These are phyloP conservation scores for Eristalis tenax DNA, from an alignment of 2,888 invertebrate genomes.

Conservation along the genomic window DNA sequence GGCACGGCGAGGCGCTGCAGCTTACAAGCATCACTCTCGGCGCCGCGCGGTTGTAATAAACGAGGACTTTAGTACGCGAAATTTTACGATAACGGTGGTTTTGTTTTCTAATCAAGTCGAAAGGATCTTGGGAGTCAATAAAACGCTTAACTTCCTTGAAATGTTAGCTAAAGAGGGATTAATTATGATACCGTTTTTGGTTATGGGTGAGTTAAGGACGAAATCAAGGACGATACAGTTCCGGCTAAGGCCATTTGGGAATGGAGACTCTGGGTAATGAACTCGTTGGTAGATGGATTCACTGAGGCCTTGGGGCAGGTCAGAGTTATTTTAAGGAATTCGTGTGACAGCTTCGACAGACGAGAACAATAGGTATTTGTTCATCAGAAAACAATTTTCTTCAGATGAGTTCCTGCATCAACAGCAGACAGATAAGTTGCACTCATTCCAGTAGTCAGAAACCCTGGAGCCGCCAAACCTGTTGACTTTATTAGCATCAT, in stretches of 20 bases:
- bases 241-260: not conserved
- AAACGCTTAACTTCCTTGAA: slow-evolving; percentile 43
- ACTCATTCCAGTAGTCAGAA: too few species aligned
- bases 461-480: too few species aligned
- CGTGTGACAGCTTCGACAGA: too few species aligned
- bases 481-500: too few species aligned
- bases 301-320: too few species aligned
- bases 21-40: not conserved
- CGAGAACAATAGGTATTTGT: too few species aligned
- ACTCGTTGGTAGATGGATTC: too few species aligned
- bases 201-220: slow-evolving; percentile 13
- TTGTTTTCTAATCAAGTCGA: slow-evolving; percentile 63
- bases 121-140: slow-evolving; percentile 47
- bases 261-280: not conserved
- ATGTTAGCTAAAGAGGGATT: slow-evolving; percentile 30
- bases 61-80: slow-evolving; percentile 33
- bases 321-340: too few species aligned
- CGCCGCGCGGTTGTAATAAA: slow-evolving; percentile 35
- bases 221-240: slow-evolving; percentile 18
- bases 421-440: too few species aligned
- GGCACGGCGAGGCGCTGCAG: not conserved
- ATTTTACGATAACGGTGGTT: slow-evolving; percentile 58
- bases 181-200: slow-evolving; percentile 40
- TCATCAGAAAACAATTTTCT: too few species aligned
- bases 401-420: too few species aligned